Percentiles rank a stretch among this genome's conserved stretches.
phyloP scores from a whole-genome alignment of 2,113 vertebrate species.

The Gopherus flavomarginatus region DNA sequence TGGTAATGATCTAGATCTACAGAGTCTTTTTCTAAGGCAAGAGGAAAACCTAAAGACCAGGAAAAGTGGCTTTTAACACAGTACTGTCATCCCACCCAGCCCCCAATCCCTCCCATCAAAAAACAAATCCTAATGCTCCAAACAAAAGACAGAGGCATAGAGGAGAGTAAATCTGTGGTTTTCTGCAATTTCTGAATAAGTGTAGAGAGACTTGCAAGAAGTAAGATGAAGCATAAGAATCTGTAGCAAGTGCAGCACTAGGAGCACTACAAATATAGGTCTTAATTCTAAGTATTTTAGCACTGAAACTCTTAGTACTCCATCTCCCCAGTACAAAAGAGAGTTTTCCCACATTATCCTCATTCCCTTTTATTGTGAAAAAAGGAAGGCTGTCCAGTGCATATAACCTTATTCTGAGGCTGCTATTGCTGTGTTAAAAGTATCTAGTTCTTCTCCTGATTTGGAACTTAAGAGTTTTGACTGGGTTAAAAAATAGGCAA shows the following conservation, averaged over 20 bases:
- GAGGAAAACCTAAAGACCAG: no score
- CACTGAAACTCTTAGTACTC: no score
- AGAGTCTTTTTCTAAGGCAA: no score
- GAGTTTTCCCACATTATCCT: not conserved
- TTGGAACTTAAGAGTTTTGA: not conserved
- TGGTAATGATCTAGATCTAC: no score
- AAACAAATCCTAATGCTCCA: not conserved
- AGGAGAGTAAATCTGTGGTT: no score
- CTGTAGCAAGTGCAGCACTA: not conserved
- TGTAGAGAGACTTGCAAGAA: not conserved
- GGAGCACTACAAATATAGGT: not conserved
- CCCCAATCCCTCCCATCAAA: not conserved
- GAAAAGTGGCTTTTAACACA: no score
- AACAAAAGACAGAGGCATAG: no score
- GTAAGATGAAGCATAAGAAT: no score
- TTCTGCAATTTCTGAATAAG: not conserved
- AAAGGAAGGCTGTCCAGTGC: not conserved
- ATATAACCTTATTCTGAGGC: not conserved
- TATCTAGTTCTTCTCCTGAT: not conserved
- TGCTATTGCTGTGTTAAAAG: not conserved
- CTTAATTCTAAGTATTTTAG: no score
- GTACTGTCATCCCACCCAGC: no score
- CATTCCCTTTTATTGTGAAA: not conserved
- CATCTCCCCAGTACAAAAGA: no score
- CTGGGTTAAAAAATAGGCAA: not conserved